Evolutionary conservation across 1,140 invertebrate species (phyloP).

Genomic region (Drosophila sturtevanti): DNA sequence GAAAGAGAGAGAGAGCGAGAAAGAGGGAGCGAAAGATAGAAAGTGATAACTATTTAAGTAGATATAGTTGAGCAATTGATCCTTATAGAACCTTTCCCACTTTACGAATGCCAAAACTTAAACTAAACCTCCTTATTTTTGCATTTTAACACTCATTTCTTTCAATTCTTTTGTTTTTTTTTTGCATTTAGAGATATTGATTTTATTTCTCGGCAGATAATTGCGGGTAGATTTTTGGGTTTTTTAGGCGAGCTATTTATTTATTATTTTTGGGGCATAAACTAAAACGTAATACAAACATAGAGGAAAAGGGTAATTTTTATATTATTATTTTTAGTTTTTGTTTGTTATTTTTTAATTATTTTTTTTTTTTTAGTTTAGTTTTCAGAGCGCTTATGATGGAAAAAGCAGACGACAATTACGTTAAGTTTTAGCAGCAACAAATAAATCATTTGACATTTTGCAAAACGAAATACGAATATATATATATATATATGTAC

Average conservation of each 20-base stretch:
- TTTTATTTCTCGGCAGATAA: constrained; percentile 1
- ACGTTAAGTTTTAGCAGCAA: constrained; percentile 60
- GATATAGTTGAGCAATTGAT: constrained; percentile 10
- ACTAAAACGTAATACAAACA: constrained; percentile 48
- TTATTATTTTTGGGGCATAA: constrained; percentile 33
- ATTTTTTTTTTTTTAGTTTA: constrained; percentile 6
- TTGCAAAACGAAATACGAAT: not conserved
- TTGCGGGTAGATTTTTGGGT: constrained; percentile 13
- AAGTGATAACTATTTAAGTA: no score
- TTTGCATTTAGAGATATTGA: not conserved
- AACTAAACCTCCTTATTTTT: not conserved
- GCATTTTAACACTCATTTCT: not conserved
- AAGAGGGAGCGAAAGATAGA: no score
- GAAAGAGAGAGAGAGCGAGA: constrained; percentile 18
- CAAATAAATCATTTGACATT: constrained; percentile 68
- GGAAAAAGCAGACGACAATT: constrained; percentile 12
- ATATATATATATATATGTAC: constrained; percentile 45
- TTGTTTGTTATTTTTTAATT: not conserved
- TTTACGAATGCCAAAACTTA: not conserved
- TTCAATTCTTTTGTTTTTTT: not conserved
- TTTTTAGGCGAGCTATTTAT: constrained; percentile 28
- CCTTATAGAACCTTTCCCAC: not conserved
- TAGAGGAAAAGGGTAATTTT: not conserved
- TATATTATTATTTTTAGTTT: not conserved
- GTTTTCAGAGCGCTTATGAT: constrained; percentile 23